Evolutionary conservation across 2,797 vertebrate species (phyloP).

Genomic region (Lates japonicus): DNA sequence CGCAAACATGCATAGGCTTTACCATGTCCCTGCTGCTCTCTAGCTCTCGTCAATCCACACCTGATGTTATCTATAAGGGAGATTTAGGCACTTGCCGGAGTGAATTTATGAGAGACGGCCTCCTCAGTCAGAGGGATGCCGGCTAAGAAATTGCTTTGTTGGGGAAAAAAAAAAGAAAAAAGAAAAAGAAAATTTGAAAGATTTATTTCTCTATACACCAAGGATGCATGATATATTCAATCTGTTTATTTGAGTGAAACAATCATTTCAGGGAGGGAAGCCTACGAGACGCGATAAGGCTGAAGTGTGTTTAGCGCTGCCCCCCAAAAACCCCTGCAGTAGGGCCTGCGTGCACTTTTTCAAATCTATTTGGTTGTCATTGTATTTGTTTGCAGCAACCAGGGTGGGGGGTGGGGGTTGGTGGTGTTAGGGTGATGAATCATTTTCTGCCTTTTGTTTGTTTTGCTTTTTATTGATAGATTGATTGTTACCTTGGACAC

Average conservation of each 20-base stretch:
- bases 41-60: conserved; percentile 75
- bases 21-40: conserved; percentile 61
- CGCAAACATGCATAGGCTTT: conserved; percentile 64
- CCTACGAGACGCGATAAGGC: conserved; percentile 77
- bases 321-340: no score
- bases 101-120: conserved; percentile 86
- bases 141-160: conserved; percentile 86
- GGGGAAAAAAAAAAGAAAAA: conserved; percentile 20
- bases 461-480: conserved; percentile 82
- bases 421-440: conserved; percentile 68
- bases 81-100: conserved; percentile 86
- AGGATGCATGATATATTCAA: conserved; percentile 87
- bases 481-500: conserved; percentile 82
- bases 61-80: conserved; percentile 86
- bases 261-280: conserved; percentile 83
- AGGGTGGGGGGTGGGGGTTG: not conserved
- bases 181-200: conserved; percentile 82
- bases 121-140: conserved; percentile 77
- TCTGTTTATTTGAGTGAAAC: conserved; percentile 89
- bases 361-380: conserved; percentile 75
- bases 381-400: conserved; percentile 64
- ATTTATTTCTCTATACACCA: conserved; percentile 86
- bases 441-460: conserved; percentile 81
- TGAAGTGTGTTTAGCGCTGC: conserved; percentile 77
- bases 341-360: conserved; percentile 55